phyloP scores from a whole-genome alignment of 37 sponge, comb jelly and placozoan species.

The Aplysina aerophoba region DNA sequence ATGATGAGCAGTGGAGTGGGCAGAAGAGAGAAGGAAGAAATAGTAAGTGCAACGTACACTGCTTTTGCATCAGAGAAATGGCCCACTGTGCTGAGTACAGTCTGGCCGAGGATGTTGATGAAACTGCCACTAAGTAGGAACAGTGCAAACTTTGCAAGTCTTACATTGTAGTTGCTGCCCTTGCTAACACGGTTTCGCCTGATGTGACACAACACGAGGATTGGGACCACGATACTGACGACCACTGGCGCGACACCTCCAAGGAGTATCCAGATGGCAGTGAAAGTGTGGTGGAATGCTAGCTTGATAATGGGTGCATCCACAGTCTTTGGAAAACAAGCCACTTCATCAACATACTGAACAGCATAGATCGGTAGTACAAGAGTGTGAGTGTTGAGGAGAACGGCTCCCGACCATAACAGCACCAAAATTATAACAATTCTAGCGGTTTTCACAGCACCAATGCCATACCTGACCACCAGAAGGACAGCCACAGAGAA shows the following conservation, averaged over 20 bases:
- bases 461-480: background rate
- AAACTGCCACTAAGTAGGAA: background rate
- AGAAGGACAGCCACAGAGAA: background rate
- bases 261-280: background rate
- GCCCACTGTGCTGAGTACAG: background rate
- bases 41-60: background rate
- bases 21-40: background rate
- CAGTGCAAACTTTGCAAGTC: conserved; percentile 21
- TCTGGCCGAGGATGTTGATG: background rate
- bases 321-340: background rate
- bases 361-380: background rate
- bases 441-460: background rate
- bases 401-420: background rate
- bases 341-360: background rate
- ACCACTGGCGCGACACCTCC: conserved; percentile 4
- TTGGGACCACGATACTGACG: conserved; percentile 10
- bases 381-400: background rate
- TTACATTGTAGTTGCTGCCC: background rate
- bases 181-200: background rate
- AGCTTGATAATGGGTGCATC: background rate
- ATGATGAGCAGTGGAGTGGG: conserved; percentile 6
- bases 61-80: background rate
- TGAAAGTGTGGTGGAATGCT: background rate
- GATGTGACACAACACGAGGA: conserved; percentile 1
- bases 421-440: background rate